Conservation (phyloP, 1,140 invertebrate genomes). For the Sarcophaga peregrina region DNA sequence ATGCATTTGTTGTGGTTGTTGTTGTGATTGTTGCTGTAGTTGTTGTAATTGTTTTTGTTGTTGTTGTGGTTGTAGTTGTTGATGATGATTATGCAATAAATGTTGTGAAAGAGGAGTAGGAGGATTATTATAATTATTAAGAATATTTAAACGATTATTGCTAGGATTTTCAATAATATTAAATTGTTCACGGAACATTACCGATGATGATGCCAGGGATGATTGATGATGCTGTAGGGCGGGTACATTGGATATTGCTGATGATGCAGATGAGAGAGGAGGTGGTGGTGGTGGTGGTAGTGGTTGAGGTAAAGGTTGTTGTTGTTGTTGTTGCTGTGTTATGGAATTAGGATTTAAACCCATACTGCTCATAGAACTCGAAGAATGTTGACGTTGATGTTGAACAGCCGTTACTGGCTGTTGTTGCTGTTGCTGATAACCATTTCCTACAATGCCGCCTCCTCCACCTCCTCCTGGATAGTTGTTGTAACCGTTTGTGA, state of each 20-base stretch:
- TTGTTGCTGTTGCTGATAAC: conserved; percentile 31
- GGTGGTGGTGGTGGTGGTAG: conserved; percentile 42
- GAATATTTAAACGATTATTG: conserved; percentile 49
- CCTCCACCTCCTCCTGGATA: conserved; percentile 10
- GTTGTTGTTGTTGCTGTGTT: conserved; percentile 28
- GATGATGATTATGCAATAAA: conserved; percentile 43
- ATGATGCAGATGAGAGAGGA: conserved; percentile 48
- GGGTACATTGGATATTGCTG: conserved; percentile 42
- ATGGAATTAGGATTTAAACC: conserved; percentile 40
- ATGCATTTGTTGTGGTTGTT: conserved; percentile 53
- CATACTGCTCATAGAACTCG: conserved; percentile 47
- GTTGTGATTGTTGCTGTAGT: conserved; percentile 28
- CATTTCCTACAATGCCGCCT: conserved; percentile 35
- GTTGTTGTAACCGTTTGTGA: conserved; percentile 31
- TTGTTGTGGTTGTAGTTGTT: conserved; percentile 53
- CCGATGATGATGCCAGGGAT: conserved; percentile 51
- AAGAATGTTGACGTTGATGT: conserved; percentile 51
- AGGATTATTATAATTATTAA: conserved; percentile 37
- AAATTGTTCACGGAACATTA: conserved; percentile 64
- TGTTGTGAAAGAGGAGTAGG: conserved; percentile 29
- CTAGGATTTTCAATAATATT: conserved; percentile 65
- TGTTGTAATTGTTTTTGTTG: conserved; percentile 55
- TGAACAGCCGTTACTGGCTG: conserved; percentile 43
- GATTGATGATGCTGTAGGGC: conserved; percentile 43
- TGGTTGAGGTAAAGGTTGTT: conserved; percentile 42